phyloP scores from a whole-genome alignment of 2,113 vertebrate genomes.

The Phrynocephalus versicolor region DNA sequence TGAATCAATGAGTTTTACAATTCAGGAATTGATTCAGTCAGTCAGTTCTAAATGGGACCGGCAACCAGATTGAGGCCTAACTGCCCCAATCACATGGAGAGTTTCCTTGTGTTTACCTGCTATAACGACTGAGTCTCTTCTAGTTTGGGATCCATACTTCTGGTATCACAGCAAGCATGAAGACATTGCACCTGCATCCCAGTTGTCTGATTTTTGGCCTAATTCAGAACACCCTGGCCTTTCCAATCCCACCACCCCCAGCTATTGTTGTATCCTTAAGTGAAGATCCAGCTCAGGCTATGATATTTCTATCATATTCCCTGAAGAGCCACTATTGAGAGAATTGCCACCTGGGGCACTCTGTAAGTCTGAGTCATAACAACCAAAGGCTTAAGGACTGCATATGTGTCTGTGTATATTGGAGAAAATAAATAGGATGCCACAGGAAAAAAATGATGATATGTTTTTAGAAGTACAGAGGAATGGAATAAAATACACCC shows the following conservation, averaged over 20 bases:
- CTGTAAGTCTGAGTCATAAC: neutral
- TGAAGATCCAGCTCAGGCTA: neutral
- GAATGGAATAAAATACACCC: conserved; percentile 1
- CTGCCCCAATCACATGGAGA: too few species aligned
- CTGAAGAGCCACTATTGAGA: neutral
- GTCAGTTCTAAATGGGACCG: too few species aligned
- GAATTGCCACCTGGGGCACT: neutral
- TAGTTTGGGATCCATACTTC: neutral
- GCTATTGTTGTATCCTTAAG: neutral
- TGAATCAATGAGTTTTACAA: too few species aligned
- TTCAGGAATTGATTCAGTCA: too few species aligned
- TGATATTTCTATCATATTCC: neutral
- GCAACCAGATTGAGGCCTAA: neutral
- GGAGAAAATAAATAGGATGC: neutral
- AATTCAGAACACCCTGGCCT: neutral
- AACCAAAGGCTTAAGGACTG: neutral
- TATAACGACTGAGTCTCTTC: neutral
- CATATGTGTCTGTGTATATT: neutral
- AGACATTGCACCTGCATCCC: neutral
- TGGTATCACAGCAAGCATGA: neutral
- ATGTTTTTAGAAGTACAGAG: neutral
- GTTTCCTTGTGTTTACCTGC: neutral
- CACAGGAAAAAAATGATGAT: neutral
- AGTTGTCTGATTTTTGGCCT: neutral
- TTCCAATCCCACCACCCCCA: neutral